Evolutionary conservation across 2,113 vertebrate genomes (phyloP).

Genomic region (Ceyx cyanopectus): DNA sequence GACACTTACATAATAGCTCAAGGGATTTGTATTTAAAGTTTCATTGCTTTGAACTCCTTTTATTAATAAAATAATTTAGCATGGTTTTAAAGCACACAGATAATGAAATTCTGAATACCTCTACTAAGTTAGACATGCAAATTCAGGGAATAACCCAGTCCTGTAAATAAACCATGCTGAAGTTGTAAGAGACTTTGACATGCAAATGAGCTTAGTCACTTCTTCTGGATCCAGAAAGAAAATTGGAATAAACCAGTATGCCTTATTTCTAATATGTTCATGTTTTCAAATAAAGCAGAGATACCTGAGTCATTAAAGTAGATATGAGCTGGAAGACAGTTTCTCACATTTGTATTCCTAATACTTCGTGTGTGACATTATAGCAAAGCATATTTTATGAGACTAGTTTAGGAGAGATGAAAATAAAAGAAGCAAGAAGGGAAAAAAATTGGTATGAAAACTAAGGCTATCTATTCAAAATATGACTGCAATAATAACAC

Average conservation of each 20-base stretch:
- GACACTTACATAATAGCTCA: not conserved
- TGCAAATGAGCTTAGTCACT: not conserved
- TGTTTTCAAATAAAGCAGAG: constrained; percentile 16
- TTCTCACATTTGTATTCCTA: not conserved
- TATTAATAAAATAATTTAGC: constrained; percentile 13
- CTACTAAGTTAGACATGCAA: not conserved
- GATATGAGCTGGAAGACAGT: not conserved
- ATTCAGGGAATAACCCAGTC: not conserved
- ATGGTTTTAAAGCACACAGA: not conserved
- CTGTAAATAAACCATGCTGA: not conserved
- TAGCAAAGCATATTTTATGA: not conserved
- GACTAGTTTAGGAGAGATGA: not conserved
- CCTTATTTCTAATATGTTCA: not conserved
- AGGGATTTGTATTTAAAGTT: constrained; percentile 53
- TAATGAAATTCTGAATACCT: constrained; percentile 40
- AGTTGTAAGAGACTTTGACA: not conserved
- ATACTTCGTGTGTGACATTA: not conserved
- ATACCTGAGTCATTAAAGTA: not conserved
- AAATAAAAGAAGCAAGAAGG: constrained; percentile 24
- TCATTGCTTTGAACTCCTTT: constrained; percentile 47
- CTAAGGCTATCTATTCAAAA: not conserved
- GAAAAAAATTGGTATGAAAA: not conserved
- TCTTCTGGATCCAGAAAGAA: not conserved
- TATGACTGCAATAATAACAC: constrained; percentile 22
- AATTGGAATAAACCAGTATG: not conserved